These are phyloP conservation scores for Aspidiotus destructor DNA, from an alignment of 2,888 invertebrate genomes.

Conservation along the genomic window DNA sequence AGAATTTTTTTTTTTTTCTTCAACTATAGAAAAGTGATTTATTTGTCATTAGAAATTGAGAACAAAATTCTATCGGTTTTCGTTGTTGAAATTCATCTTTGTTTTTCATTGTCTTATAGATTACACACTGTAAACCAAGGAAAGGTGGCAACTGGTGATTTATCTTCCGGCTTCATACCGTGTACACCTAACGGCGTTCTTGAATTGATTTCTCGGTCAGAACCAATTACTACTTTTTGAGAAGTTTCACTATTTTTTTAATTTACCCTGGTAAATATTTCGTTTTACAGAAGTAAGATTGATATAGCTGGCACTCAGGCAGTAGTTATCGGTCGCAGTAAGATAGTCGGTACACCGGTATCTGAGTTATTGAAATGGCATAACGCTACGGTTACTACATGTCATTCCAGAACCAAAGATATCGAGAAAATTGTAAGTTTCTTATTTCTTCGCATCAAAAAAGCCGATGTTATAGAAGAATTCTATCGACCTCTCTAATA, in stretches of 20 bases:
- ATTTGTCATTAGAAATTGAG: no score
- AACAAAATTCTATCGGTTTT: no score
- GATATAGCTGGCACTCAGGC: constrained; percentile 71
- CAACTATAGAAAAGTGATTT: no score
- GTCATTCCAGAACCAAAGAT: constrained; percentile 87
- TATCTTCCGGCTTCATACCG: constrained; percentile 75
- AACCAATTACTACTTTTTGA: not conserved
- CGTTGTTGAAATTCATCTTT: no score
- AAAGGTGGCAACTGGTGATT: constrained; percentile 76
- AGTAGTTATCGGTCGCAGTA: constrained; percentile 91
- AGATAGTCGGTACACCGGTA: constrained; percentile 94
- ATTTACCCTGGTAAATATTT: not conserved
- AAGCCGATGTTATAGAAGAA: not conserved
- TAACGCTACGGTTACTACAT: constrained; percentile 92
- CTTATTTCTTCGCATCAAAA: no score
- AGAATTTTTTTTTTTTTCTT: no score
- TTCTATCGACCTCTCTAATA: not conserved
- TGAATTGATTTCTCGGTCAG: constrained; percentile 68
- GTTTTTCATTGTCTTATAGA: constrained; percentile 43
- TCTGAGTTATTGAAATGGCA: constrained; percentile 92
- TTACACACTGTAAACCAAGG: constrained; percentile 91
- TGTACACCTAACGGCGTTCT: constrained; percentile 95
- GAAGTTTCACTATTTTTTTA: not conserved
- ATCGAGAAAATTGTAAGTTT: constrained; percentile 58
- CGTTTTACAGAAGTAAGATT: constrained; percentile 50